Percentiles rank a stretch among this genome's conserved stretches.
Evolutionary conservation across 2,113 vertebrate genomes (phyloP).

Genomic region (Grantiella picta): DNA sequence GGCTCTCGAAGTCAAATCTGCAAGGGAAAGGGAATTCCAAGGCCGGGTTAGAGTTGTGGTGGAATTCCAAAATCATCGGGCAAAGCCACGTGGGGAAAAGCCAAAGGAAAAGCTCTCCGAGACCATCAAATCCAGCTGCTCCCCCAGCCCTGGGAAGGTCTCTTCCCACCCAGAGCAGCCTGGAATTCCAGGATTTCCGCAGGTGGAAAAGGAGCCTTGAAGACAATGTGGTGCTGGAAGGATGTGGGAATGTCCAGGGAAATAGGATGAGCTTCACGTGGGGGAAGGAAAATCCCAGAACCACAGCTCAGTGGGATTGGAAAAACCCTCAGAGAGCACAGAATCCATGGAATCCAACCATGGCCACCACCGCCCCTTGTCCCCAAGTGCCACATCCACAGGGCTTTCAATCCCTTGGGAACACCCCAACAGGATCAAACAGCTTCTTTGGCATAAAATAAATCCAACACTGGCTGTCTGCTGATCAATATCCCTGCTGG

Average conservation of each 20-base stretch:
- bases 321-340: background rate
- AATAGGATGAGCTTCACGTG: background rate
- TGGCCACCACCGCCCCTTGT: background rate
- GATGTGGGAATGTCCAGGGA: rapidly evolving
- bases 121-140: background rate
- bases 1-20: constrained; percentile 92
- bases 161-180: background rate
- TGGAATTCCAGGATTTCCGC: background rate
- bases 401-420: too few species aligned
- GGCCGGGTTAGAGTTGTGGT: background rate
- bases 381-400: background rate
- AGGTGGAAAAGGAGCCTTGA: background rate
- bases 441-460: too few species aligned
- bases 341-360: background rate
- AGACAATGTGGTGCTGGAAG: background rate
- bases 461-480: background rate
- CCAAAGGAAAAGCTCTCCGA: background rate
- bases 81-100: rapidly evolving
- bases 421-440: too few species aligned
- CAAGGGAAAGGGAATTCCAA: background rate
- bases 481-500: background rate
- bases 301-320: background rate
- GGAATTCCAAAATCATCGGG: rapidly evolving
- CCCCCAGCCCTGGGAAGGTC: background rate
- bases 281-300: background rate